Evolutionary conservation across 2,113 vertebrate genomes (phyloP), one percentile per base, ranked within the genome.

Genomic region (Riparia riparia): DNA sequence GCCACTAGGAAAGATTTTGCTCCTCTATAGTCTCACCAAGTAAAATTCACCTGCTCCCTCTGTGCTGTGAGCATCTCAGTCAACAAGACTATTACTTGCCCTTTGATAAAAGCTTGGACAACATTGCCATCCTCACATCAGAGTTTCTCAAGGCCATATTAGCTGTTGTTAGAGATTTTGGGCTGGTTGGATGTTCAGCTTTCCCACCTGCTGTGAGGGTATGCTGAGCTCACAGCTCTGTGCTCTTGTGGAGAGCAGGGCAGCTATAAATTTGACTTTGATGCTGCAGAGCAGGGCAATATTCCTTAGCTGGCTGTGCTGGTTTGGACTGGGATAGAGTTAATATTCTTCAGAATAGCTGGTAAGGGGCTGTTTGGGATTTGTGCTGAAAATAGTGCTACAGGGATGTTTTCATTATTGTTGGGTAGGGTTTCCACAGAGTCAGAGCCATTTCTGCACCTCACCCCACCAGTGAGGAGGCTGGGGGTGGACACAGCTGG

Each of bases 51-150:
- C 8, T 5, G 0, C 17, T 57, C 42, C 22, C 6, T 89, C 32
- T 1, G 0, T 61, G n/a, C 53, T 0, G 0, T 45, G 66, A 89
- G 54, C 68, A 25, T 80, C 47, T 83, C 4, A 4, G 28, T 64
- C 70, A 56, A 26, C 44, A 85, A 71, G 49, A n/a, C 41, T 69
- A 9, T 73, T 70, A 26, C 10, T 42, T 81, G 7, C 19, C 37
- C 10, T 53, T 57, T 32, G 28, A 64, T 61, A 61, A 78, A 91
- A 79, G n/a, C 54, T 24, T 17, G 25, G 58, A 41, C 51, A 76
- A 13, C n/a, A 26, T 66, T 0, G 0, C n/a, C 24, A 65, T 32
- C 41, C 39, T 31, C 17, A 32, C 42, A 45, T 69, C 49, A 61
- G 51, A 54, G 42, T 86, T 92, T 86, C 58, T 78, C 5, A 16